Conservation (phyloP, 2,888 invertebrate genomes). For the Sclerodermus sp. region DNA sequence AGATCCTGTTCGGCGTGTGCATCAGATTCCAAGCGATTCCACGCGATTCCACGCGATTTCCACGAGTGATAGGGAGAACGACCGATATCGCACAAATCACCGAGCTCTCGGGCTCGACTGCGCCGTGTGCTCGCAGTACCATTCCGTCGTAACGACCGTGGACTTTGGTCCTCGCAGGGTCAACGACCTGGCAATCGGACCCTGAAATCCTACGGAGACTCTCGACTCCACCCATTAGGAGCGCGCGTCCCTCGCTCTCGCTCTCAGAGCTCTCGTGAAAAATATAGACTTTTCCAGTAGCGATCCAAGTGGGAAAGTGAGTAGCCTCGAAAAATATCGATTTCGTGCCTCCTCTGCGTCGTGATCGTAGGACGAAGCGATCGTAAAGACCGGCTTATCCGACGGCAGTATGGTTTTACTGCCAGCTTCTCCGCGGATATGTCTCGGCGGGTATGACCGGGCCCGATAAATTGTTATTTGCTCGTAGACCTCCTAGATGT, state of each 20-base stretch:
- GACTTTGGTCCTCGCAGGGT: slow-evolving; percentile 15
- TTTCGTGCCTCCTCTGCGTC: slow-evolving; percentile 2
- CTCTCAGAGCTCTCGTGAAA: too few relatives aligned
- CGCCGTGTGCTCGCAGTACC: slow-evolving; percentile 34
- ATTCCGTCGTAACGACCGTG: too few relatives aligned
- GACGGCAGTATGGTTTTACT: slow-evolving; percentile 16
- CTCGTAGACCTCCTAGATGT: slow-evolving; percentile 30
- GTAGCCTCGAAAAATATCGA: slow-evolving; percentile 11
- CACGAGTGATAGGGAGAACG: slow-evolving; percentile 40
- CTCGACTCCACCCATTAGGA: too few relatives aligned
- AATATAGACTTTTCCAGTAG: neutral
- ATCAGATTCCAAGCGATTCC: slow-evolving; percentile 46
- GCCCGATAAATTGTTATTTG: slow-evolving; percentile 18
- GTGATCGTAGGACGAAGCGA: slow-evolving; percentile 10
- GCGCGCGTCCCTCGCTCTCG: too few relatives aligned
- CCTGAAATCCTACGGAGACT: too few relatives aligned
- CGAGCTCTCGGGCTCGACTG: slow-evolving; percentile 35
- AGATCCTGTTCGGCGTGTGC: slow-evolving; percentile 38
- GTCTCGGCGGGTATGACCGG: slow-evolving; percentile 3
- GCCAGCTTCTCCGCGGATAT: slow-evolving; percentile 13
- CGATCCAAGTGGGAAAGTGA: neutral
- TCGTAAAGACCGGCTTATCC: slow-evolving; percentile 17
- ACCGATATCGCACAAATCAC: slow-evolving; percentile 51
- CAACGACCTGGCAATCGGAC: too few relatives aligned
- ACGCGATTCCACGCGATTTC: neutral